Evolutionary conservation across 2,113 vertebrate species (phyloP).

Genomic region (Myrmecophaga tridactyla): DNA sequence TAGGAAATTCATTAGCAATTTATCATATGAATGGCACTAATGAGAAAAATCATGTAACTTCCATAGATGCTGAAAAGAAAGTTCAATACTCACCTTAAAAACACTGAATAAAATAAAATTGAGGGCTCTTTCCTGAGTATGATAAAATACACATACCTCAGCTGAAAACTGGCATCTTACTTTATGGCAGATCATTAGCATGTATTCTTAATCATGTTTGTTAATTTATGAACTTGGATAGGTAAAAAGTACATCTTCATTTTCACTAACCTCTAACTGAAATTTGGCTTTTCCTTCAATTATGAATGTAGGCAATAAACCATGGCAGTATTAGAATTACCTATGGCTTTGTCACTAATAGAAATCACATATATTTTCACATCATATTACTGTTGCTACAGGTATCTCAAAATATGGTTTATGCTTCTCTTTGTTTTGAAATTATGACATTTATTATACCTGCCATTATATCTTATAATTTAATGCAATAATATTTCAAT

Average conservation of each 20-base stretch:
- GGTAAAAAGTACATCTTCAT: background rate
- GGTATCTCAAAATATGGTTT: background rate
- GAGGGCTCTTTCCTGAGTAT: background rate
- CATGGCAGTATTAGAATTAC: background rate
- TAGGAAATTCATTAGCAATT: background rate
- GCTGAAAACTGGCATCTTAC: background rate
- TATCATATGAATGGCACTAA: background rate
- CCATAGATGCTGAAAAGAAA: background rate
- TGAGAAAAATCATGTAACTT: background rate
- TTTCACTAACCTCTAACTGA: background rate
- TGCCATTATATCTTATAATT: background rate
- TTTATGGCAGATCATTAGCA: background rate
- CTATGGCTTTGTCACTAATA: background rate
- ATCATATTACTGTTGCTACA: background rate
- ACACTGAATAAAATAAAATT: background rate
- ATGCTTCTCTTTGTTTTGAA: background rate
- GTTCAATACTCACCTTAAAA: background rate
- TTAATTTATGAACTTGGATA: background rate
- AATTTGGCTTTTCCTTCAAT: background rate
- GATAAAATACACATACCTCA: background rate
- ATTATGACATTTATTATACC: background rate
- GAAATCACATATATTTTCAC: background rate
- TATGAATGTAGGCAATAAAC: background rate
- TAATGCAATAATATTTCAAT: background rate
- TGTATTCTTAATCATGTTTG: background rate